Conservation (phyloP, 2,888 invertebrate genomes). For the Aphodius sticticus region DNA sequence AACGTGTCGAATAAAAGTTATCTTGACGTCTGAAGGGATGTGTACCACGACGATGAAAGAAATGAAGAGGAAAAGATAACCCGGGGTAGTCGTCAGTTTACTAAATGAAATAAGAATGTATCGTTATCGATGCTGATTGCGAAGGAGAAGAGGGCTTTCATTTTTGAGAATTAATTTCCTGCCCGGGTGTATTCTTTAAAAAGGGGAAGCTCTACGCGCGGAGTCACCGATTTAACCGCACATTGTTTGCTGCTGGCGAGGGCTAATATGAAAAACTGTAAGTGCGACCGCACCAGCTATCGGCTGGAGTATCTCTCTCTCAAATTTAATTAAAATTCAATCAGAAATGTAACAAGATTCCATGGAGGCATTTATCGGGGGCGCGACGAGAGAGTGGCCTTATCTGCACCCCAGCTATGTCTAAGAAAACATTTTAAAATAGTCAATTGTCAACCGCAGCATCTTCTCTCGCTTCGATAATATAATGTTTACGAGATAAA, state of each 20-base stretch:
- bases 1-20: too few relatives aligned
- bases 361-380: conserved; percentile 55
- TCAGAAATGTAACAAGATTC: conserved; percentile 57
- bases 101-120: conserved; percentile 60
- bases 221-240: conserved; percentile 59
- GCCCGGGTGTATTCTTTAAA: conserved; percentile 60
- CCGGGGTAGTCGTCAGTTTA: conserved; percentile 49
- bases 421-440: conserved; percentile 61
- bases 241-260: conserved; percentile 54
- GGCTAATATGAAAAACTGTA: conserved; percentile 61
- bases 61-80: conserved; percentile 39
- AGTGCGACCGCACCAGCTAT: conserved; percentile 48
- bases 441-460: conserved; percentile 58
- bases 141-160: conserved; percentile 58
- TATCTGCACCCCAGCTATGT: conserved; percentile 57
- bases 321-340: conserved; percentile 63
- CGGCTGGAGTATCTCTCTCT: conserved; percentile 56
- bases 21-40: not conserved
- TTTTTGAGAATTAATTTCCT: conserved; percentile 64
- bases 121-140: conserved; percentile 59
- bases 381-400: conserved; percentile 47
- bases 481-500: conserved; percentile 56
- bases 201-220: conserved; percentile 56
- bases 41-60: not conserved
- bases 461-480: conserved; percentile 45